Percentiles rank a stretch among this genome's conserved stretches.
Evolutionary conservation across 2,888 invertebrate genomes (phyloP).

Genomic region (Cephus rjabovi): DNA sequence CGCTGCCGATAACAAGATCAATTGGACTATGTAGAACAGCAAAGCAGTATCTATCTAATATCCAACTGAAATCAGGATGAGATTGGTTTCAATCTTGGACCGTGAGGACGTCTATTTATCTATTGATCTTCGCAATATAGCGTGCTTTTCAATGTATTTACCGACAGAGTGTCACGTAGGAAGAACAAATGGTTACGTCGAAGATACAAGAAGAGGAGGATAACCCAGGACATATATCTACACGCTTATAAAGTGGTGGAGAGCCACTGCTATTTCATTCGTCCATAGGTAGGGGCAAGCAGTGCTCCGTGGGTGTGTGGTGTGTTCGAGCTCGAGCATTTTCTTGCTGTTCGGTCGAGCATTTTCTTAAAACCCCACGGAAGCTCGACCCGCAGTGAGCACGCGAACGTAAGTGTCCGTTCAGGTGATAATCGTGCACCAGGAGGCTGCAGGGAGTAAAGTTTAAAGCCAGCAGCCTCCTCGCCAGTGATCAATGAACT

Average conservation of each 20-base stretch:
- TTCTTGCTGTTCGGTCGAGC: slow-evolving; percentile 14
- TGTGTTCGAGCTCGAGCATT: slow-evolving; percentile 13
- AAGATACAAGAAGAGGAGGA: no score
- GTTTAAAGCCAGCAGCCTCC: background rate
- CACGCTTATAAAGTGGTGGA: background rate
- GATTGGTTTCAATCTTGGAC: no score
- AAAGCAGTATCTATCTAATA: no score
- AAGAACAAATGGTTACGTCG: no score
- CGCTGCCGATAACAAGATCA: no score
- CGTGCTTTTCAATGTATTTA: no score
- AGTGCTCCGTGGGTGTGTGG: slow-evolving; percentile 21
- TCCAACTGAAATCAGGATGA: no score
- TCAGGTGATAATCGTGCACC: background rate
- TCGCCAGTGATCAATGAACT: slow-evolving; percentile 57
- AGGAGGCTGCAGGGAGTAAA: background rate
- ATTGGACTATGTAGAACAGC: no score
- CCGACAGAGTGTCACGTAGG: no score
- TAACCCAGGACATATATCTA: no score
- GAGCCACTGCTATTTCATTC: background rate
- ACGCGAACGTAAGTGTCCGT: slow-evolving; percentile 5
- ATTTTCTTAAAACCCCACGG: slow-evolving; percentile 3
- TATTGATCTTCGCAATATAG: no score
- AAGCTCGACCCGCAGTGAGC: background rate
- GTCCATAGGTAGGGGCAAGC: slow-evolving; percentile 9
- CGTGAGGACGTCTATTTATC: no score